Conservation (phyloP, 2,888 invertebrate species). For the Rhaphigaster nebulosa region DNA sequence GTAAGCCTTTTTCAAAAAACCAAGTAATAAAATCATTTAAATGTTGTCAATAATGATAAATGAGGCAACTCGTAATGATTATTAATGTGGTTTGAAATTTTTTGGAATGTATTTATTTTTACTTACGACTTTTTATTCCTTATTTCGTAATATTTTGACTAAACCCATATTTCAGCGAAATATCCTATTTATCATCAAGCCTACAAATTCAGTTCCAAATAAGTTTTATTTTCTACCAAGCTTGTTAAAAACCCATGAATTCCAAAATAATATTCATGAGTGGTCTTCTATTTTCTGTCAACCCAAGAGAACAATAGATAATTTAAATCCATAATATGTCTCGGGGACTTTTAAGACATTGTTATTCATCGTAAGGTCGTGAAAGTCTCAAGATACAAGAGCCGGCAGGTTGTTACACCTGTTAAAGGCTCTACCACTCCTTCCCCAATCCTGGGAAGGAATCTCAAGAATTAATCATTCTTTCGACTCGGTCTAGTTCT, state of each 20-base stretch:
- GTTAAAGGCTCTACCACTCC: conserved; percentile 34
- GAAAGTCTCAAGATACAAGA: background rate
- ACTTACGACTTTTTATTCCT: too few relatives aligned
- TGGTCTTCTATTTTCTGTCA: background rate
- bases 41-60: too few relatives aligned
- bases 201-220: too few relatives aligned
- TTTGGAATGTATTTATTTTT: too few relatives aligned
- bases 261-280: background rate
- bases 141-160: too few relatives aligned
- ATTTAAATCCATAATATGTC: conserved; percentile 23
- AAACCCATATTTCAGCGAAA: too few relatives aligned
- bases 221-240: background rate
- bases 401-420: conserved; percentile 9
- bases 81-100: too few relatives aligned
- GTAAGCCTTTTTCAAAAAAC: too few relatives aligned
- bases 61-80: too few relatives aligned
- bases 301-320: background rate
- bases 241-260: background rate
- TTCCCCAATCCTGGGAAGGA: background rate
- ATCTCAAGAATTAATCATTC: conserved; percentile 35
- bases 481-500: conserved; percentile 38
- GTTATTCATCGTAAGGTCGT: conserved; percentile 21
- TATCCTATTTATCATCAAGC: too few relatives aligned
- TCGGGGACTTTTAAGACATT: background rate
- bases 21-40: too few relatives aligned